Evolutionary conservation across 2,113 vertebrate species (phyloP), one percentile per base, ranked within the genome.

Genomic region (Picathartes gymnocephalus): DNA sequence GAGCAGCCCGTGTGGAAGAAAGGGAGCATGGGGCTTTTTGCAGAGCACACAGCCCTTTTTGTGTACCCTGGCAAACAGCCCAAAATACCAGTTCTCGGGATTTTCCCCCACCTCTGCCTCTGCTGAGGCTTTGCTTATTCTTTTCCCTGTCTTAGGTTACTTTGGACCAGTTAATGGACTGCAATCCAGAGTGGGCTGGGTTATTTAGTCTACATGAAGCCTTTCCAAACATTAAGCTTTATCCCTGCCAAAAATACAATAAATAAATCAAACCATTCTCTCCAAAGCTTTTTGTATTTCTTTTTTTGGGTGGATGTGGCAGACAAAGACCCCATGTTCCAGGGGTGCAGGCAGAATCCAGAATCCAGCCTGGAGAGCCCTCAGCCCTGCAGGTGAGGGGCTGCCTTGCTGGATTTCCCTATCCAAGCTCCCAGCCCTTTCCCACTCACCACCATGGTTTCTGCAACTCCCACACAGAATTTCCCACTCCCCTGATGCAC

Each of bases 371-470:
- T 21, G 7, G 60, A 65, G 42, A 70, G 9, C 23, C 15, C 54
- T 2, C 16, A 62, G 72, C 54, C 58, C 54, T 33, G 13, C 15
- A 31, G 51, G 30, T 4, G 10, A 86, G 62, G 13, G 3, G 7
- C 20, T 78, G 54, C 60, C 40, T 31, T 15, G 1, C 37, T 22
- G 60, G 42, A 9, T 17, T 64, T 13, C 30, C 9, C 48, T 2
- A 2, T 4, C 37, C 2, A 3, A 45, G 20, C 30, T 60, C 45
- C 61, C 61, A 33, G 31, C 21, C 16, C 0, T 12, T 31, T n/a
- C 44, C 39, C 27, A 30, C n/a, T 48, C 37, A 20, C 25, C 14
- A 0, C 44, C 4, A 3, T 0, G 6, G 9, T 3, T 70, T 39
- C 83, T 57, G 45, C 44, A 50, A 27, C 39, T 51, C 42, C 23